phyloP scores from a whole-genome alignment of 1,140 invertebrate genomes.

The Drosophila burlai region DNA sequence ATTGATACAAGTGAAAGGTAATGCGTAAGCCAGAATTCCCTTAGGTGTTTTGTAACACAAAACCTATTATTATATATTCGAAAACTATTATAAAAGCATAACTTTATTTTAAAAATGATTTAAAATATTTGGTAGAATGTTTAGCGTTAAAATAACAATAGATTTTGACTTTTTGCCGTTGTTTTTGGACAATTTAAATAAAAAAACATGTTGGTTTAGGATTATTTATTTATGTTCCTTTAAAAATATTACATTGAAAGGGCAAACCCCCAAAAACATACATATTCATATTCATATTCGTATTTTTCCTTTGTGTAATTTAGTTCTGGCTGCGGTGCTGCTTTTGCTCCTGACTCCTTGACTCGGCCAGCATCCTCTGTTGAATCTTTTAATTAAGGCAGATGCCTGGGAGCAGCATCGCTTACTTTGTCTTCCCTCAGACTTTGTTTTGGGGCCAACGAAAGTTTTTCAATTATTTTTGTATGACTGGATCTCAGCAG shows the following conservation, averaged over 20 bases:
- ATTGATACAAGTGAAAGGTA: neutral
- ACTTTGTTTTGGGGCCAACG: conserved; percentile 20
- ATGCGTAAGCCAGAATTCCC: neutral
- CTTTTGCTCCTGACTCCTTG: conserved; percentile 14
- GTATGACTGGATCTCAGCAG: conserved; percentile 61
- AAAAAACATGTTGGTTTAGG: too few relatives aligned
- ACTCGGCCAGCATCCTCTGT: conserved; percentile 22
- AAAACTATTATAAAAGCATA: neutral
- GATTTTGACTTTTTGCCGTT: neutral
- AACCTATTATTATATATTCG: neutral
- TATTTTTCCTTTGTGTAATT: conserved; percentile 12
- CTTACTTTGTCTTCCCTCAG: conserved; percentile 20
- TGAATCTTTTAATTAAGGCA: conserved; percentile 73
- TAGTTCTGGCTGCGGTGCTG: neutral
- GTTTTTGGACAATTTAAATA: too few relatives aligned
- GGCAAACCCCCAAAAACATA: too few relatives aligned
- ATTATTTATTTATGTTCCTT: neutral
- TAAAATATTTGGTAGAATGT: neutral
- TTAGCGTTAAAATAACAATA: neutral
- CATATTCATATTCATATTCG: neutral
- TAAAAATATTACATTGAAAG: neutral
- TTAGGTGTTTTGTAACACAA: neutral
- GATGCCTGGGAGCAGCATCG: conserved; percentile 46
- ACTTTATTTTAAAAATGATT: neutral
- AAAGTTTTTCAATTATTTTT: conserved; percentile 80